Conservation (phyloP, 2,113 vertebrate genomes). For the Heloderma charlesbogerti region DNA sequence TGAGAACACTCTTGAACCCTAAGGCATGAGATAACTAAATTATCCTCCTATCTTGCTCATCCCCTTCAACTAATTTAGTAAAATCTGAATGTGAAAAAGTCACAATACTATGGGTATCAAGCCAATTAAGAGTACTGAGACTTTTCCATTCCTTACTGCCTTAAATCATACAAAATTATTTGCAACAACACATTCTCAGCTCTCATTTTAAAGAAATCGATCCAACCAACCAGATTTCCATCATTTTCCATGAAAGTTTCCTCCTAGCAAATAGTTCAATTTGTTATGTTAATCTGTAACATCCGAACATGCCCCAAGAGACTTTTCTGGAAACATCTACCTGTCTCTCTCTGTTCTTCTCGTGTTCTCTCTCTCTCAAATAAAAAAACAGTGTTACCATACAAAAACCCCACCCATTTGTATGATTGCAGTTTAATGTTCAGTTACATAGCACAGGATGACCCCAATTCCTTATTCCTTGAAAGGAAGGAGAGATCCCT, state of each 20-base stretch:
- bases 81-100: slow-evolving; percentile 6
- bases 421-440: not conserved
- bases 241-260: not conserved
- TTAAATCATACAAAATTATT: rapidly evolving
- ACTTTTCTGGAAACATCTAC: not conserved
- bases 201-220: not conserved
- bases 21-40: not conserved
- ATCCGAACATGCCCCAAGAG: not conserved
- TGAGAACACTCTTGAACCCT: not conserved
- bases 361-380: not conserved
- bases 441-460: rapidly evolving
- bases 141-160: not conserved
- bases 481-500: not conserved
- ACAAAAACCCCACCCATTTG: not conserved
- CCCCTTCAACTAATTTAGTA: slow-evolving; percentile 1
- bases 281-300: not conserved
- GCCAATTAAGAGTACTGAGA: not conserved
- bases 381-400: not conserved
- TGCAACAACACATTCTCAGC: not conserved
- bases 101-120: slow-evolving; percentile 31
- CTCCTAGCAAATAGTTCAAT: not conserved
- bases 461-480: rapidly evolving
- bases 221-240: not conserved
- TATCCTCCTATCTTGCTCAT: not conserved
- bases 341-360: too few species aligned